These are phyloP conservation scores for Bruchidius siliquastri DNA, from an alignment of 2,888 invertebrate genomes.

Conservation along the genomic window DNA sequence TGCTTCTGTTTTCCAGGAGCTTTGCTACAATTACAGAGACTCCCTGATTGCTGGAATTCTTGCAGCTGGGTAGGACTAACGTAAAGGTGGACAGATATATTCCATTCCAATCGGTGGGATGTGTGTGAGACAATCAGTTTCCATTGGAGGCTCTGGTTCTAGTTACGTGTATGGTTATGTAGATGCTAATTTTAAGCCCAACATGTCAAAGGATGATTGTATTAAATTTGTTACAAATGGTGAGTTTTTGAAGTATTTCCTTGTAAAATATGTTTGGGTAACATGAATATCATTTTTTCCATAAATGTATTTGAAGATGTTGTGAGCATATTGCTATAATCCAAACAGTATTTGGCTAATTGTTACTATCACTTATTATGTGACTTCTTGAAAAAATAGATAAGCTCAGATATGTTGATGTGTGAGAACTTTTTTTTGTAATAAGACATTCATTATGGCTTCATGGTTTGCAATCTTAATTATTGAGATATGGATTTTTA, in stretches of 20 bases:
- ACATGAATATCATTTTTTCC: too few relatives aligned
- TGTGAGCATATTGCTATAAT: too few relatives aligned
- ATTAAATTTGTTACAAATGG: conserved; percentile 82
- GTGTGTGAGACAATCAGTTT: conserved; percentile 79
- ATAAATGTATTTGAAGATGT: too few relatives aligned
- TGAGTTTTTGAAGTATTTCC: conserved; percentile 42
- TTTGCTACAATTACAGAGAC: conserved; percentile 96
- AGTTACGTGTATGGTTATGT: conserved; percentile 93
- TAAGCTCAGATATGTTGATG: too few relatives aligned
- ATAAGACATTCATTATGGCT: too few relatives aligned
- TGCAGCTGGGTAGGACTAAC: conserved; percentile 95
- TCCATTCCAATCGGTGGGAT: conserved; percentile 74
- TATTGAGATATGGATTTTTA: not conserved
- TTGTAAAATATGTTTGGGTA: too few relatives aligned
- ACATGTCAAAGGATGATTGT: conserved; percentile 83
- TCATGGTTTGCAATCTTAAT: too few relatives aligned
- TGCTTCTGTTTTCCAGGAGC: conserved; percentile 86
- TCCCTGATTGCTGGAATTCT: conserved; percentile 90
- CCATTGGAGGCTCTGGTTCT: conserved; percentile 94
- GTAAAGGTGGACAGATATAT: conserved; percentile 78
- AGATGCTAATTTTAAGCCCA: conserved; percentile 82
- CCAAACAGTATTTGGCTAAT: too few relatives aligned
- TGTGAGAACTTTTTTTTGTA: too few relatives aligned
- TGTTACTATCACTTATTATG: too few relatives aligned
- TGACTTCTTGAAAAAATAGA: too few relatives aligned